Evolutionary conservation across 2,888 invertebrate genomes (phyloP).

Genomic region (Polyommatus iphigenia): DNA sequence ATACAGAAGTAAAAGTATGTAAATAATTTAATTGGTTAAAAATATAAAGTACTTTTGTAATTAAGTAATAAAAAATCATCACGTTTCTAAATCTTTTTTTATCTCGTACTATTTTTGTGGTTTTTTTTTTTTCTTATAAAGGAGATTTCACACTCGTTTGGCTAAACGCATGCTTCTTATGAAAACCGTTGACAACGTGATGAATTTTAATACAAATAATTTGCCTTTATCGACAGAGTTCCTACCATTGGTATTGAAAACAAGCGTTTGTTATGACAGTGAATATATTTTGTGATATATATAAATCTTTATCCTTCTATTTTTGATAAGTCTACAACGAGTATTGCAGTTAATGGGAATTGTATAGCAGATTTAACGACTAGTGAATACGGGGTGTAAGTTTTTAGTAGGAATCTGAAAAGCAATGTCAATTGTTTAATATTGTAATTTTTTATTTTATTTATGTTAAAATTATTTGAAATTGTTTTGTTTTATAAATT

Average conservation of each 20-base stretch:
- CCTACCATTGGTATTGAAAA: conserved; percentile 63
- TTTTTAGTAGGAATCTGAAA: conserved; percentile 47
- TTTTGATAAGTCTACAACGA: conserved; percentile 77
- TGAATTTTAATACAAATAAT: conserved; percentile 10
- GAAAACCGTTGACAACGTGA: neutral
- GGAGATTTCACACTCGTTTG: neutral
- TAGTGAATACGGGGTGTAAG: conserved; percentile 49
- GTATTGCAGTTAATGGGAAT: conserved; percentile 71
- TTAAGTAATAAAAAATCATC: neutral
- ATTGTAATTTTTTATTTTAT: conserved; percentile 18
- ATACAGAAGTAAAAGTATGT: neutral
- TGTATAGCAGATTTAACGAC: conserved; percentile 60
- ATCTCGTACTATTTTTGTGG: neutral
- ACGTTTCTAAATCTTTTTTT: neutral
- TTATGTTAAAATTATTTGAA: neutral
- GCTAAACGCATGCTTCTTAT: neutral
- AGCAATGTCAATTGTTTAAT: conserved; percentile 45
- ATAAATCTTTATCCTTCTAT: conserved; percentile 76
- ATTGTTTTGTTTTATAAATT: neutral
- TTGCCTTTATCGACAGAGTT: conserved; percentile 28
- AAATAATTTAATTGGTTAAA: neutral
- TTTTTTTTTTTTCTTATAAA: neutral
- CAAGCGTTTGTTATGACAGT: conserved; percentile 68
- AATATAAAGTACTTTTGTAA: neutral
- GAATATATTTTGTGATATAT: conserved; percentile 80